A percentile compares a stretch with the other conserved stretches of the same genome.
Evolutionary conservation across 1,140 invertebrate genomes (phyloP).

Genomic region (Micrasema minimum): DNA sequence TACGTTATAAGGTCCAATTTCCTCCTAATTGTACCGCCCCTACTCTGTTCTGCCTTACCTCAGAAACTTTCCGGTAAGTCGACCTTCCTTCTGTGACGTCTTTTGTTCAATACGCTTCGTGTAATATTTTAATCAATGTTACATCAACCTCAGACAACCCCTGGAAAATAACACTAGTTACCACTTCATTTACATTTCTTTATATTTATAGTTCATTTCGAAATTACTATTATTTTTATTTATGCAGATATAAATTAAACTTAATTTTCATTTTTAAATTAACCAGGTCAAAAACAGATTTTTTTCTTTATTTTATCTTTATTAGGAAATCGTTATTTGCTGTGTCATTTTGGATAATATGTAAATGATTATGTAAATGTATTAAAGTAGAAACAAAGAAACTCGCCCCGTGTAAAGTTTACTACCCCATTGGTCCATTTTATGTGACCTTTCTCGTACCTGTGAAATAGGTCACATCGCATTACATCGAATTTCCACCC

Average conservation of each 20-base stretch:
- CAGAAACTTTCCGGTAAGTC: conserved; percentile 35
- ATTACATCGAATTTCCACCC: conserved; percentile 3
- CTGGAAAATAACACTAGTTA: too few species aligned
- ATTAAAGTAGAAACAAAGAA: conserved; percentile 25
- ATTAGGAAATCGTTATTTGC: not conserved
- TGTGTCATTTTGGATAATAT: not conserved
- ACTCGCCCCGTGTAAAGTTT: not conserved
- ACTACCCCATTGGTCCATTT: conserved; percentile 1
- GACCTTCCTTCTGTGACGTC: conserved; percentile 34
- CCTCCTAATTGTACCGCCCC: not conserved
- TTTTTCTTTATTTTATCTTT: not conserved
- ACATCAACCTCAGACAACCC: not conserved
- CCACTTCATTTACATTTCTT: too few species aligned
- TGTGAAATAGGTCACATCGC: conserved; percentile 26
- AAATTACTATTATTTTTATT: too few species aligned
- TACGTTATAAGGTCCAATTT: conserved; percentile 2
- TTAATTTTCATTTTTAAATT: not conserved
- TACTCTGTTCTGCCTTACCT: conserved; percentile 1
- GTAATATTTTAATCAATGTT: conserved; percentile 16
- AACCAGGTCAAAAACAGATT: not conserved
- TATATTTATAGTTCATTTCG: too few species aligned
- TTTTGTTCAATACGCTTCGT: conserved; percentile 22
- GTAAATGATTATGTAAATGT: not conserved
- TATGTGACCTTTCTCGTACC: conserved; percentile 17
- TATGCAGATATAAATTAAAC: too few species aligned